phyloP scores from a whole-genome alignment of 2,113 vertebrate species.

The Mobula hypostoma region DNA sequence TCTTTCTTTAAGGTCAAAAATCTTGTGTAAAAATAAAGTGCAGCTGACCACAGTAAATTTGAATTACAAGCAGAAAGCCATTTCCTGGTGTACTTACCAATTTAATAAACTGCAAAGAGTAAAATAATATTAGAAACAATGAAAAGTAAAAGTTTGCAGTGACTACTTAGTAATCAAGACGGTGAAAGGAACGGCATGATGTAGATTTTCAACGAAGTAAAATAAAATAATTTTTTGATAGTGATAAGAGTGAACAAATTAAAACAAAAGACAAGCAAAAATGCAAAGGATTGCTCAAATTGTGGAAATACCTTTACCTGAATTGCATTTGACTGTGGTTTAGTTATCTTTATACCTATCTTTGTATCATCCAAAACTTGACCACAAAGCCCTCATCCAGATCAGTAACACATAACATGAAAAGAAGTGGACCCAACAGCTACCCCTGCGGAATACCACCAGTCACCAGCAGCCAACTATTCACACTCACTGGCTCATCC shows the following conservation, averaged over 20 bases:
- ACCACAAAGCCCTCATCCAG: no score
- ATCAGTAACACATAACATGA: no score
- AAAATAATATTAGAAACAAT: slow-evolving; percentile 68
- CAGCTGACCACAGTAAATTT: slow-evolving; percentile 45
- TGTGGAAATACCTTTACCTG: background rate
- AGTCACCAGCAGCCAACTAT: no score
- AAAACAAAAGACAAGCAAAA: background rate
- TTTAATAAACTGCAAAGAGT: slow-evolving; percentile 88
- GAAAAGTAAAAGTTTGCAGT: slow-evolving; percentile 62
- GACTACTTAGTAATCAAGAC: slow-evolving; percentile 57
- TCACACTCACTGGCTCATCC: no score
- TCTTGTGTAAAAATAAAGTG: background rate
- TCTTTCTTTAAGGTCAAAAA: background rate
- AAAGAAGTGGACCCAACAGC: no score
- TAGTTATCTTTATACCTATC: no score
- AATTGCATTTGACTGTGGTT: background rate
- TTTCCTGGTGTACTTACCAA: slow-evolving; percentile 77
- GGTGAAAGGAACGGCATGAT: slow-evolving; percentile 51
- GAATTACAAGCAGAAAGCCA: slow-evolving; percentile 29
- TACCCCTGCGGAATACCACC: no score
- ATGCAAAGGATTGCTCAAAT: background rate
- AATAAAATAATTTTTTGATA: background rate
- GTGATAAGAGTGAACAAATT: background rate
- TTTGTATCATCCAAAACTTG: no score
- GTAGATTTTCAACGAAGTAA: slow-evolving; percentile 44